Evolutionary conservation across 2,888 invertebrate species (phyloP).

Genomic region (Dynastes grantii): DNA sequence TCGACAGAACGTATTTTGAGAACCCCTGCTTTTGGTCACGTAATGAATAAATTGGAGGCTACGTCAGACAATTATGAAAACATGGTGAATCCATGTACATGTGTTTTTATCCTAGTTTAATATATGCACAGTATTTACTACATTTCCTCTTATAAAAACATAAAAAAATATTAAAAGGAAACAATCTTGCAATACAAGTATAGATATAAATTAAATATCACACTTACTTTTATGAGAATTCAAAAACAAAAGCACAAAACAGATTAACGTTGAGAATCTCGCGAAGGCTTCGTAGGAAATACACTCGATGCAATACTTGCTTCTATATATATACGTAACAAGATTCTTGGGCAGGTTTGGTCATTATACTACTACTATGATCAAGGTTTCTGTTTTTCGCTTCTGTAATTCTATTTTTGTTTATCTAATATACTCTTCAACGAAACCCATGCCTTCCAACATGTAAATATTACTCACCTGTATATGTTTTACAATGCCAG

Average conservation of each 20-base stretch:
- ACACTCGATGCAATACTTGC: neutral
- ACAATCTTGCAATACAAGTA: too few relatives aligned
- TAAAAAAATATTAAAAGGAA: too few relatives aligned
- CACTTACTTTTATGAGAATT: neutral
- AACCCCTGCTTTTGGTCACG: too few relatives aligned
- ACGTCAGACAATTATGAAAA: too few relatives aligned
- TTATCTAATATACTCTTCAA: conserved; percentile 4
- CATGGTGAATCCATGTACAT: too few relatives aligned
- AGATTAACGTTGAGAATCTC: neutral
- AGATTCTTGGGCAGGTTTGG: neutral
- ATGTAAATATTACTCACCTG: conserved; percentile 3
- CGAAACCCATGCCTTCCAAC: neutral
- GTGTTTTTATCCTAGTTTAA: too few relatives aligned
- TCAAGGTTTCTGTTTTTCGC: conserved; percentile 29
- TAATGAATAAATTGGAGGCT: too few relatives aligned
- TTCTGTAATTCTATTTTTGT: conserved; percentile 4
- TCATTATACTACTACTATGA: conserved; percentile 7
- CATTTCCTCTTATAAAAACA: too few relatives aligned
- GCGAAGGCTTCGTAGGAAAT: neutral
- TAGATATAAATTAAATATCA: too few relatives aligned
- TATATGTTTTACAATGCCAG: conserved; percentile 12
- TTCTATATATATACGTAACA: conserved; percentile 18
- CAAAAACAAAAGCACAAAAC: neutral
- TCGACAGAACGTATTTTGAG: too few relatives aligned
- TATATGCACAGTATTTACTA: too few relatives aligned